Base-by-base conservation (phyloP, 64 coral and sea anemone species). In the Orbicella faveolata region DNA sequence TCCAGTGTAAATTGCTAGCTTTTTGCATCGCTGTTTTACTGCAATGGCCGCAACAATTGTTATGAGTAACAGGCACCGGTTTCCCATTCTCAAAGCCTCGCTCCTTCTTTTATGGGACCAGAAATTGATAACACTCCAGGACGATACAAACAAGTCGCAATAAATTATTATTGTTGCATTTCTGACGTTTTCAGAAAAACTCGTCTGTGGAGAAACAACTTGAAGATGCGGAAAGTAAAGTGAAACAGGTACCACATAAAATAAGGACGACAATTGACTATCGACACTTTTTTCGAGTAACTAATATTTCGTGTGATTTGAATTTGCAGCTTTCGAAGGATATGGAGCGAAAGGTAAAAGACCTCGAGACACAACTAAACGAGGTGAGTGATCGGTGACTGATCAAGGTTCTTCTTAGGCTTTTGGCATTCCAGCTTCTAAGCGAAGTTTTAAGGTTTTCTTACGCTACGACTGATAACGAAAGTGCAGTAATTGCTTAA, bases 161-260 rank as follows among this genome's bases (percentile, higher is more conserved):
- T 41, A 35, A n/a, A 20, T 10, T 41, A 34, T 52, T 11, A n/a
- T 41, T 51, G 6, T 84, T 16, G 54, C 66, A 30, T 15, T 23
- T 84, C 34, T 14, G 21, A 35, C 26, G 9, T 87, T 10, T 75
- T 48, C 55, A 87, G 80, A 83, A 91, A 64, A 75, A 62, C 25
- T 61, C 54, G 25, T 75, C 70, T 33, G 17, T 83, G 18, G 82
- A 84, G 15, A 91, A 83, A 76, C 80, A 91, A 66, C 53, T 91
- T 20, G 89, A 91, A 75, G 72, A 73, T 41, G 44, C 89, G 19
- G 89, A 91, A 52, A 21, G 21, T 6, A 91, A 85, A 55, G n/a
- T 66, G 21, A 75, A 73, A 63, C 20, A 83, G 36, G 89, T 91
- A 44, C 36, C 72, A 84, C 21, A 26, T 79, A 26, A 36, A 26